These are phyloP conservation scores for Sinosuthora webbiana DNA, from an alignment of 2,113 vertebrate genomes.

Conservation along the genomic window DNA sequence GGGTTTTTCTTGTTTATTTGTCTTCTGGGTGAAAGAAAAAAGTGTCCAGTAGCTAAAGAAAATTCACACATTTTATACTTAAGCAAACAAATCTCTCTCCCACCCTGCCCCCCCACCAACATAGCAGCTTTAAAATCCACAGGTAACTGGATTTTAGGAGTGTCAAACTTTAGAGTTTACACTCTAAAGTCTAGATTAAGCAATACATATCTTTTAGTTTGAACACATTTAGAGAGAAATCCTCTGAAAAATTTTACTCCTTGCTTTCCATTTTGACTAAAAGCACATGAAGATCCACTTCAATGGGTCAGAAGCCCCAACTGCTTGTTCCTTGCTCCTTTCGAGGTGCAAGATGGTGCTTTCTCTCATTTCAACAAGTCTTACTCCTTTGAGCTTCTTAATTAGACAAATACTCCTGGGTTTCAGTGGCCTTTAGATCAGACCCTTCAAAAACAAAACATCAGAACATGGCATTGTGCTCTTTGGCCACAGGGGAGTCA, in stretches of 20 bases:
- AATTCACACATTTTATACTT: neutral
- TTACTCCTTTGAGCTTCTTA: neutral
- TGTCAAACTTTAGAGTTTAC: neutral
- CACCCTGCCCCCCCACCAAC: neutral
- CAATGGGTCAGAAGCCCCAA: neutral
- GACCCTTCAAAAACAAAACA: neutral
- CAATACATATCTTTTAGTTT: neutral
- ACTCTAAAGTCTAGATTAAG: neutral
- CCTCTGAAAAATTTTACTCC: neutral
- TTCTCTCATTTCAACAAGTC: neutral
- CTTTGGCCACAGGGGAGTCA: neutral
- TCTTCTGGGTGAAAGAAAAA: slow-evolving; percentile 11
- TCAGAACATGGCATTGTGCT: neutral
- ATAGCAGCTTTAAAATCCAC: neutral
- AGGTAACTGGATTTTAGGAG: neutral
- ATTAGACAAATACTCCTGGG: neutral
- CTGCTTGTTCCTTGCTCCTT: neutral
- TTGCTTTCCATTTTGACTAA: neutral
- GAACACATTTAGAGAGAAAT: neutral
- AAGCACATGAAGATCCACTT: neutral
- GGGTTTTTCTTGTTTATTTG: slow-evolving; percentile 29
- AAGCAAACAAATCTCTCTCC: neutral
- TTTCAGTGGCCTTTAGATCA: neutral
- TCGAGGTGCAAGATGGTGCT: neutral
- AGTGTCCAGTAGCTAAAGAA: neutral